phyloP scores from a whole-genome alignment of 92 coral and sea anemone species.

The Palythoa grandis region DNA sequence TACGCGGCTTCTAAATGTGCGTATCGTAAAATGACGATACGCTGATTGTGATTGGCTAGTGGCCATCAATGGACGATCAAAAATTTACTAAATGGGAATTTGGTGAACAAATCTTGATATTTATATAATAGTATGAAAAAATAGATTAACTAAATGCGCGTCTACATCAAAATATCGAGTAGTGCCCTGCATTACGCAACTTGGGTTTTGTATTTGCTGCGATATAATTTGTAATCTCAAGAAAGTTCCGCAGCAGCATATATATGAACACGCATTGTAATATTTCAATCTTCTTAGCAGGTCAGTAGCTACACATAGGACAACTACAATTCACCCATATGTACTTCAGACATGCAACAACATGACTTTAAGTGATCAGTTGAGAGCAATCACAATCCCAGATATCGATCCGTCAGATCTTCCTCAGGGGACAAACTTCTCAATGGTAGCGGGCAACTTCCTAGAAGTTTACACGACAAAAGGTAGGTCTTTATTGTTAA shows the following conservation, averaged over 20 bases:
- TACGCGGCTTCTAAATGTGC: too few relatives aligned
- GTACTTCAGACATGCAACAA: constrained; percentile 91
- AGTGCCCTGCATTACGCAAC: too few relatives aligned
- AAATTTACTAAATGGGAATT: too few relatives aligned
- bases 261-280: not conserved
- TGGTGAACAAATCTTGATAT: too few relatives aligned
- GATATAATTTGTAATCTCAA: too few relatives aligned
- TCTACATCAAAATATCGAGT: too few relatives aligned
- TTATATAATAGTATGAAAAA: too few relatives aligned
- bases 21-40: too few relatives aligned
- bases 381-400: constrained; percentile 85
- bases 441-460: constrained; percentile 98
- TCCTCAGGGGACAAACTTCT: constrained; percentile 75
- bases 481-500: constrained; percentile 37
- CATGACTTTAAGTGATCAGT: constrained; percentile 77
- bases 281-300: constrained; percentile 30
- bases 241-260: not conserved
- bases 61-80: too few relatives aligned
- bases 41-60: too few relatives aligned
- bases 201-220: too few relatives aligned
- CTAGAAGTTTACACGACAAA: constrained; percentile 81
- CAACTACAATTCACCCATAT: constrained; percentile 90
- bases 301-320: constrained; percentile 66
- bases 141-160: too few relatives aligned
- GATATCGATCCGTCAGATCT: constrained; percentile 88